A percentile compares a stretch with the other conserved stretches of the same genome.
phyloP scores from a whole-genome alignment of 2,888 invertebrate species.

The Merodon equestris region DNA sequence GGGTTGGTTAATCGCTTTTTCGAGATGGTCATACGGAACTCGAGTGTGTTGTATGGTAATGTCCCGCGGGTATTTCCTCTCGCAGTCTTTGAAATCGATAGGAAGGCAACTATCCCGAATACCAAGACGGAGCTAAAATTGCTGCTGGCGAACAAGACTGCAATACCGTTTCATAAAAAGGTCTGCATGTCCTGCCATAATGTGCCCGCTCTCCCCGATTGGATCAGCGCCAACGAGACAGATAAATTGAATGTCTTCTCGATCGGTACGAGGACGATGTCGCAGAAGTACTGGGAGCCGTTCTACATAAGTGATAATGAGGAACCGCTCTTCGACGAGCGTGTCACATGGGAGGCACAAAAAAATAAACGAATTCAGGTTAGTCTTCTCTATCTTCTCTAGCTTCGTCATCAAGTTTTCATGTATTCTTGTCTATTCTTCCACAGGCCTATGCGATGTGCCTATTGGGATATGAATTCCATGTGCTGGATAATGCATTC shows the following conservation, averaged over 20 bases:
- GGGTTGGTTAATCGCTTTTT: slow-evolving; percentile 87
- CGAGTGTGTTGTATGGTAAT: slow-evolving; percentile 79
- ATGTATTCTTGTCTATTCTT: too few species aligned
- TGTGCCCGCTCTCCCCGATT: slow-evolving; percentile 69
- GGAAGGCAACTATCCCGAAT: slow-evolving; percentile 63
- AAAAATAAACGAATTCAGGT: slow-evolving; percentile 76
- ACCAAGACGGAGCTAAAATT: slow-evolving; percentile 71
- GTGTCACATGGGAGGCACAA: slow-evolving; percentile 95
- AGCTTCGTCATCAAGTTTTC: too few species aligned
- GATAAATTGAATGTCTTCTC: slow-evolving; percentile 80
- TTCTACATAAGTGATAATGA: slow-evolving; percentile 93
- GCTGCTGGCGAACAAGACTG: slow-evolving; percentile 61
- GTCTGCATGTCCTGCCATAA: slow-evolving; percentile 72
- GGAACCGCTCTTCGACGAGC: slow-evolving; percentile 93
- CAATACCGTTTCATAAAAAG: slow-evolving; percentile 71
- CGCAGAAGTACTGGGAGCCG: slow-evolving; percentile 91
- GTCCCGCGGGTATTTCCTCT: slow-evolving; percentile 84
- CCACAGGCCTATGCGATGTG: slow-evolving; percentile 92
- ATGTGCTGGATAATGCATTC: slow-evolving; percentile 93
- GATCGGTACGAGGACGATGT: slow-evolving; percentile 85
- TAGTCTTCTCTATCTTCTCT: too few species aligned
- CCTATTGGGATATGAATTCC: slow-evolving; percentile 92
- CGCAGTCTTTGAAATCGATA: slow-evolving; percentile 89
- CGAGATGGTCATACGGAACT: slow-evolving; percentile 86
- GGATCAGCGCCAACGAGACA: slow-evolving; percentile 60